phyloP scores from a whole-genome alignment of 2,888 invertebrate species.

The Zeuzera pyrina region DNA sequence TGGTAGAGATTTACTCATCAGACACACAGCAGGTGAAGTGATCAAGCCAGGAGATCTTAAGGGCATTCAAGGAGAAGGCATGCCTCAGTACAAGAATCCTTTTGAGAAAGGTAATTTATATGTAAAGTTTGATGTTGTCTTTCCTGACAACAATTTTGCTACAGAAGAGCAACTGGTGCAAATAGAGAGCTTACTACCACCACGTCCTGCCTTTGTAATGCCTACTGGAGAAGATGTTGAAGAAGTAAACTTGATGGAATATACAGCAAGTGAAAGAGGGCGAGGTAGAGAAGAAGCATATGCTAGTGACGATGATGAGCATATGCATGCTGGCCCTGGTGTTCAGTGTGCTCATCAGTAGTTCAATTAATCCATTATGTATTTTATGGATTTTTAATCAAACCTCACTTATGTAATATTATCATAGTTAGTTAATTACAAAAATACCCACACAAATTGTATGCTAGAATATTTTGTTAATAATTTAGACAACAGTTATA shows the following conservation, averaged over 20 bases:
- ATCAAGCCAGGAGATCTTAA: conserved; percentile 87
- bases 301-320: conserved; percentile 77
- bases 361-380: conserved; percentile 36
- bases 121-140: conserved; percentile 88
- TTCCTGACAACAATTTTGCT: conserved; percentile 88
- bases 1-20: conserved; percentile 86
- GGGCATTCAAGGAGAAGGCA: conserved; percentile 88
- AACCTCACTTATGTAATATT: conserved; percentile 58
- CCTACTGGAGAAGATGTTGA: conserved; percentile 88
- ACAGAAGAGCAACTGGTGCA: conserved; percentile 76
- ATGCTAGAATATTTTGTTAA: conserved; percentile 23
- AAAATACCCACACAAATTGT: conserved; percentile 33
- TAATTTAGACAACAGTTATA: background rate
- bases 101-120: conserved; percentile 90
- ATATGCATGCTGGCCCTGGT: conserved; percentile 71
- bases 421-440: conserved; percentile 50
- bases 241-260: conserved; percentile 87
- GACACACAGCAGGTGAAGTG: conserved; percentile 84
- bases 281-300: conserved; percentile 78
- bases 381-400: conserved; percentile 40
- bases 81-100: conserved; percentile 90
- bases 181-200: conserved; percentile 83
- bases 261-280: conserved; percentile 75
- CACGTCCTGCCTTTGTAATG: conserved; percentile 78
- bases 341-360: conserved; percentile 90